Percentiles rank a stretch among this genome's conserved stretches.
Conservation (phyloP, 2,888 invertebrate genomes). For the Endotricha flammealis region DNA sequence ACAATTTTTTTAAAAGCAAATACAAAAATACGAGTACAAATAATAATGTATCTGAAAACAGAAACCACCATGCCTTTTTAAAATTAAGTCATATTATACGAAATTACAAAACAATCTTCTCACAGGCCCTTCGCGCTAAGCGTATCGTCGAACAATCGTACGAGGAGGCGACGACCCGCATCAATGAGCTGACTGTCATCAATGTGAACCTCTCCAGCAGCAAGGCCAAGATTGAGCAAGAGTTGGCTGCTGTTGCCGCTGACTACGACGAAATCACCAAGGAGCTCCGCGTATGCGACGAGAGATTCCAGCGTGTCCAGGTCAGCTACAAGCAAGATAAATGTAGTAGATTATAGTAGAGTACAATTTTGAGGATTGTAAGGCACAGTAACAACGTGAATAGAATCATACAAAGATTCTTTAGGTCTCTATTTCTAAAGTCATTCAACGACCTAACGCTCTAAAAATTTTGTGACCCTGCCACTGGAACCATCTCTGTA, state of each 20-base stretch:
- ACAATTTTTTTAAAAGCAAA: not conserved
- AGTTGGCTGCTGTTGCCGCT: slow-evolving; percentile 91
- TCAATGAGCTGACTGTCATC: slow-evolving; percentile 96
- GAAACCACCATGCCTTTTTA: too few species aligned
- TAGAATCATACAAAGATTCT: too few species aligned
- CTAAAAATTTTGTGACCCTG: too few species aligned
- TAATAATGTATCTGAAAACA: too few species aligned
- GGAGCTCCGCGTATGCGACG: slow-evolving; percentile 94
- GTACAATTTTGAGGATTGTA: too few species aligned
- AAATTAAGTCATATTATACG: too few species aligned
- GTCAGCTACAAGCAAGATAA: slow-evolving; percentile 55
- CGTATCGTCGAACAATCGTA: slow-evolving; percentile 92
- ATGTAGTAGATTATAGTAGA: too few species aligned
- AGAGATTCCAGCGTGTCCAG: slow-evolving; percentile 95
- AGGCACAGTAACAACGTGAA: too few species aligned
- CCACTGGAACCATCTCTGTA: too few species aligned
- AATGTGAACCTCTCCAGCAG: slow-evolving; percentile 96
- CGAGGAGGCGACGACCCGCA: slow-evolving; percentile 94
- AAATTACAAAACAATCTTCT: too few species aligned
- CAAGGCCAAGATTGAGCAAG: slow-evolving; percentile 97
- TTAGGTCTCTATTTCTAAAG: too few species aligned
- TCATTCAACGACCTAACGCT: too few species aligned
- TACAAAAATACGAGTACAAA: not conserved
- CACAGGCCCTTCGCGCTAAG: slow-evolving; percentile 95
- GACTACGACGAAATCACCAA: slow-evolving; percentile 99